Base-by-base conservation (phyloP, 1,140 invertebrate genomes). In the Pemphigus obesinymphae region DNA sequence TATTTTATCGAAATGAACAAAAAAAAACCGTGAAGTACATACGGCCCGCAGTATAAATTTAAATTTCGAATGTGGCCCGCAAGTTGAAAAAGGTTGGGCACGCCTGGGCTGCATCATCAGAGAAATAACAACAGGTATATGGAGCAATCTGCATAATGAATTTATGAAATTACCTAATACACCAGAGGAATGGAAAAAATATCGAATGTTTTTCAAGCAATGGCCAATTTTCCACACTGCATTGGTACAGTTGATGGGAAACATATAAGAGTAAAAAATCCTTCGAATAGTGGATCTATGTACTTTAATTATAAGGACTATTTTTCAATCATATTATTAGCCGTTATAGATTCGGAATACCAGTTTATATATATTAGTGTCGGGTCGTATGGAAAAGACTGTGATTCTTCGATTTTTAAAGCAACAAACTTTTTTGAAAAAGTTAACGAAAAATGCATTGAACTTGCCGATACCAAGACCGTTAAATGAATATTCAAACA, bases 281-380 rank as follows among this genome's bases (percentile, higher is more conserved):
- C 61, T 45, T 82, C 31, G 55, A 85, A 85, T 61, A 61, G 58
- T 61, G 83, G 82, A n/a, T 83, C 83, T 10, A 68, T 82, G 72
- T 84, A 53, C 48, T 83, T 50, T 68, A 84, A 84, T 75, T 85
- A 82, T 10, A 83, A 83, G 23, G 73, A 80, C 40, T 80, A 68
- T 53, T 83, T 82, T 50, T 83, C 73, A 29, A 61, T 83, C 8
- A 23, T 83, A 29, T 82, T 89, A 61, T 82, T 88, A 63, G 88
- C 86, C 31, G 76, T 88, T 55, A 86, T 87, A 26, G 87, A 89
- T 84, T 85, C 85, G 40, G 82, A 88, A 68, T 89, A 87, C 82
- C 83, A 84, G 63, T 89, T 89, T 85, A 82, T 85, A 10, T 85
- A 86, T 83, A 85, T 87, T 53, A 87, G 88, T 84, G 84, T 88